Base-by-base conservation (phyloP, 1,140 invertebrate species). In the Dreissena polymorpha region DNA sequence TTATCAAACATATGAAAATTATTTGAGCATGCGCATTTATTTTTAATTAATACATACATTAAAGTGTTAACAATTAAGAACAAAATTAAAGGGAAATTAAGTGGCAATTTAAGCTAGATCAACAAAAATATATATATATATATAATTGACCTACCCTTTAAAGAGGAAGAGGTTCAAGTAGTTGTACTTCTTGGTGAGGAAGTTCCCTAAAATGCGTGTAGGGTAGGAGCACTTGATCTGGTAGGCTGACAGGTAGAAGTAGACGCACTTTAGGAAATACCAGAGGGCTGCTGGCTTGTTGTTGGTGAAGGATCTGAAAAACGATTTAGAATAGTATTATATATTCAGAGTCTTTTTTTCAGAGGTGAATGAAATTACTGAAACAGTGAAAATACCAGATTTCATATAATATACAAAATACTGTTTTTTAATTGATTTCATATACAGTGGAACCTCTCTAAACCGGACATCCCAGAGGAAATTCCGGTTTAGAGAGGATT, bases 181-280 rank as follows among this genome's bases (percentile, higher is more conserved):
- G 86, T 95, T 97, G 93, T 98, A 99, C 65, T 97, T 97, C 93
- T 99, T 99, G 92, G 97, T 99, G 10, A 99, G 95, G 93, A 98
- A 98, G 93, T 99, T 99, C 68, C 98, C 91, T 0, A 92, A 84
- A 92, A 99, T 98, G 80, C 98, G 95, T 0, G 97, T 97, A 12
- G 98, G 98, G 94, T 99, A 99, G 10, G 98, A 98, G 88, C 96
- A 97, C 86, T 98, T 95, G 83, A 99, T 97, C 95, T 99, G 98
- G 93, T 98, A 98, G 0, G 98, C 98, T 7, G 98, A 98, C 39
- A 99, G 93, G 29, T 98, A 94, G 86, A 99, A 95, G 92, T 99
- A 99, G 79, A 99, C 95, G 92, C 98, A 99, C 93, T 99, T 99
- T 39, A 99, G 95, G 94, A 99, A 97, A 91, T 99, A 99, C 96